Evolutionary conservation across 2,888 invertebrate species (phyloP).

Genomic region (Aphodius granarius): DNA sequence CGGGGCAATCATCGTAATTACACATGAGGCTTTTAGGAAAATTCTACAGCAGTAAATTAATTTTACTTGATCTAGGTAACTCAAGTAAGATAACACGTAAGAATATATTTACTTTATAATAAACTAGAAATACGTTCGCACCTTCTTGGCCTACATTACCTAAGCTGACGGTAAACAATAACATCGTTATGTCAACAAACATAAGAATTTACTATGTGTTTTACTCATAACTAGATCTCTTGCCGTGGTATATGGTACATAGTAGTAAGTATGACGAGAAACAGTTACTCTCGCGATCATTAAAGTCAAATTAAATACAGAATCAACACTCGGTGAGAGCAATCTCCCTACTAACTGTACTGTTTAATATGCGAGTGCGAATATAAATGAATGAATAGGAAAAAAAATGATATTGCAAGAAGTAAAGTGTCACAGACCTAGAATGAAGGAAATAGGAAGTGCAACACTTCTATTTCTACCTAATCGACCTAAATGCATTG

Average conservation of each 20-base stretch:
- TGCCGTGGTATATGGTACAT: neutral
- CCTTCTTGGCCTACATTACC: neutral
- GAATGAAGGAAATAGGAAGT: neutral
- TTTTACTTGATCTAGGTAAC: neutral
- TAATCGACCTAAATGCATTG: neutral
- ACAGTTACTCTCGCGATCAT: constrained; percentile 5
- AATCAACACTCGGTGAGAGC: neutral
- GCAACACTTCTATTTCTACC: neutral
- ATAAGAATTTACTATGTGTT: neutral
- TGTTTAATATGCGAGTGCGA: neutral
- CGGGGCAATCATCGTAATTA: neutral
- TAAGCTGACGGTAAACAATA: neutral
- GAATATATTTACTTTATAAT: neutral
- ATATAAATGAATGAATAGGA: neutral
- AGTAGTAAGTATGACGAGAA: neutral
- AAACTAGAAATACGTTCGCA: neutral
- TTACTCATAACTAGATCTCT: neutral
- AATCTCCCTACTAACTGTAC: neutral
- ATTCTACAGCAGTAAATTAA: neutral
- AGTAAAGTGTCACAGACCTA: neutral
- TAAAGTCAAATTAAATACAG: neutral
- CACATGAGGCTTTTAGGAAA: neutral
- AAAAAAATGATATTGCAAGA: neutral
- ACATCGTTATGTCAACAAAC: neutral
- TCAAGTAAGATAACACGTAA: neutral